Conservation (phyloP, 2,888 invertebrate species). For the Pachydiplax longipennis region DNA sequence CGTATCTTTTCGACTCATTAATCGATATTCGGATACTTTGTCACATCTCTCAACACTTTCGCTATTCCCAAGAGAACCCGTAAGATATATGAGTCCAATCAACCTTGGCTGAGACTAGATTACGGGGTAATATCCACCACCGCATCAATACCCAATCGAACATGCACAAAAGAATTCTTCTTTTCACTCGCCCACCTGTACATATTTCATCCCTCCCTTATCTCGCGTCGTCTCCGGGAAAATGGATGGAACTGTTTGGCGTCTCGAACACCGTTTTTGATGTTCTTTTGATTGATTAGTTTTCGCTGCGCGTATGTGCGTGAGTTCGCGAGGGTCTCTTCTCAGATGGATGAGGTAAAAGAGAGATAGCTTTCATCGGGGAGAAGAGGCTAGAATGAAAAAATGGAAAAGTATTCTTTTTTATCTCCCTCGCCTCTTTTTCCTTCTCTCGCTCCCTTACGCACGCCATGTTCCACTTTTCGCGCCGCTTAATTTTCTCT, state of each 20-base stretch:
- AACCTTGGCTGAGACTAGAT: not conserved
- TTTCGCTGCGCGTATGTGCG: not conserved
- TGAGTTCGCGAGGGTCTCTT: not conserved
- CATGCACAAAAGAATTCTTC: not conserved
- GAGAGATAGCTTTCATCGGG: not conserved
- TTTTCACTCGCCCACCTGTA: not conserved
- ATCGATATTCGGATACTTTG: too few species aligned
- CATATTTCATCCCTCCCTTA: not conserved
- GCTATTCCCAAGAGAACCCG: too few species aligned
- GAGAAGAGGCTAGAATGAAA: not conserved
- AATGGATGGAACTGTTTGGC: not conserved
- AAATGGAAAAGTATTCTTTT: not conserved
- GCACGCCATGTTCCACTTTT: not conserved
- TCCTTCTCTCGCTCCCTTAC: not conserved
- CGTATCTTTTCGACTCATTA: too few species aligned
- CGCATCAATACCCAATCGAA: not conserved
- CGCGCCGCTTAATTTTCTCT: not conserved
- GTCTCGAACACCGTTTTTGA: not conserved
- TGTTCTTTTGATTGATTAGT: constrained; percentile 1
- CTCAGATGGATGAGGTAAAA: not conserved
- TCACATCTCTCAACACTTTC: too few species aligned
- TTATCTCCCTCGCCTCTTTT: not conserved
- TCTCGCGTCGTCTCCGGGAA: not conserved
- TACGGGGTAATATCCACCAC: not conserved
- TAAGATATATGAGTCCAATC: not conserved